phyloP scores from a whole-genome alignment of 2,113 vertebrate genomes.

The Campylomormyrus tamandua region DNA sequence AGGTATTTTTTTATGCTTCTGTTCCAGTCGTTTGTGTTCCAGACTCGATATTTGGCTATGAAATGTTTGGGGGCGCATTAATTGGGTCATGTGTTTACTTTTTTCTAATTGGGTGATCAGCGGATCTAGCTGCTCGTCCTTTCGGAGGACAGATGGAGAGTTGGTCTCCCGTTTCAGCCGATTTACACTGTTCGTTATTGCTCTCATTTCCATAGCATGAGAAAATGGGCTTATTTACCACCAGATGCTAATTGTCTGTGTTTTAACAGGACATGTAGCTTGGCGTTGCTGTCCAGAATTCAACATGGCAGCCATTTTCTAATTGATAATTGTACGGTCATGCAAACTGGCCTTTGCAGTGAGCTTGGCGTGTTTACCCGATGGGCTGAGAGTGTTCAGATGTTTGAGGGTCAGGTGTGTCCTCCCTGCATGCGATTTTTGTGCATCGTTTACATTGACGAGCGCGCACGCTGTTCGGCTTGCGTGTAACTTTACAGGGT shows the following conservation, averaged over 20 bases:
- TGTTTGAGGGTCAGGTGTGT: not conserved
- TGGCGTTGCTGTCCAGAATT: constrained; percentile 13
- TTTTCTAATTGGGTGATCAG: constrained; percentile 33
- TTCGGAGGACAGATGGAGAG: constrained; percentile 18
- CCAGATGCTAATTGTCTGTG: constrained; percentile 5
- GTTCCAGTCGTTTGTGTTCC: constrained; percentile 40
- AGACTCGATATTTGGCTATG: constrained; percentile 38
- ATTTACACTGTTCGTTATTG: not conserved
- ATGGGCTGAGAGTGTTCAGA: not conserved
- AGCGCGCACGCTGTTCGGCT: not conserved
- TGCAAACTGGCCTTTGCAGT: not conserved
- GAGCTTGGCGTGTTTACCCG: not conserved
- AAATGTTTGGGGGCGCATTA: constrained; percentile 40
- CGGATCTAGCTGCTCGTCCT: constrained; percentile 20
- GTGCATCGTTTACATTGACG: not conserved
- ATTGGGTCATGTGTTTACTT: constrained; percentile 48
- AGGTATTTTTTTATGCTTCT: constrained; percentile 50
- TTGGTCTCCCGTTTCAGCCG: constrained; percentile 23
- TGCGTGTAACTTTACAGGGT: not conserved
- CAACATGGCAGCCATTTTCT: constrained; percentile 30
- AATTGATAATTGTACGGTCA: not conserved
- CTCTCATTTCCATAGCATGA: not conserved
- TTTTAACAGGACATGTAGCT: constrained; percentile 6
- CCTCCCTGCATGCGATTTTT: not conserved
- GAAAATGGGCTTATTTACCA: not conserved